Percentiles rank a stretch among this genome's conserved stretches.
These are phyloP conservation scores for Lagorchestes hirsutus DNA, from an alignment of 2,797 vertebrate species.

Conservation along the genomic window DNA sequence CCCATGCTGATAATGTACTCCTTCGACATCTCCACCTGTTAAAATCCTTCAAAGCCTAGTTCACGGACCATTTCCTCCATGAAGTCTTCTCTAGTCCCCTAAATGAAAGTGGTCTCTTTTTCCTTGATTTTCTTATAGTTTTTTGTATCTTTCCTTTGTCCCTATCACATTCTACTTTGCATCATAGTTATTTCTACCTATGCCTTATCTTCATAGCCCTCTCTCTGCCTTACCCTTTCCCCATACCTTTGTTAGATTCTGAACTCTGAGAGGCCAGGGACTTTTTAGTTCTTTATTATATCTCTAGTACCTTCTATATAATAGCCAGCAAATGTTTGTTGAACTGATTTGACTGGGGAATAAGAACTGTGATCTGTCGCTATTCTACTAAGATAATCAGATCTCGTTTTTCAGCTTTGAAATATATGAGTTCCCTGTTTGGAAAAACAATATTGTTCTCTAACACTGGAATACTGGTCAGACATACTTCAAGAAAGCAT, in stretches of 20 bases:
- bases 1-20: background rate
- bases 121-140: background rate
- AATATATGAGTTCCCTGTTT: constrained; percentile 55
- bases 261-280: background rate
- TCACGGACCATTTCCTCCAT: background rate
- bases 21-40: background rate
- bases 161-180: background rate
- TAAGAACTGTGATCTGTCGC: constrained; percentile 18
- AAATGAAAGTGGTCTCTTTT: background rate
- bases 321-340: background rate
- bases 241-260: background rate
- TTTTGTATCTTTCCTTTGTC: background rate
- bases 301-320: background rate
- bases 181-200: background rate
- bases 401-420: constrained; percentile 66
- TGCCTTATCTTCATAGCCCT: background rate
- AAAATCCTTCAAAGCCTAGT: background rate
- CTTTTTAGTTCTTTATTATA: background rate
- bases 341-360: background rate
- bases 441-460: constrained; percentile 39
- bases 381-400: constrained; percentile 49
- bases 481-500: constrained; percentile 25
- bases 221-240: background rate
- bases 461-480: background rate
- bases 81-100: background rate